Percentiles rank a stretch among this genome's conserved stretches.
Conservation (phyloP, 2,113 vertebrate genomes). For the Struthio camelus region DNA sequence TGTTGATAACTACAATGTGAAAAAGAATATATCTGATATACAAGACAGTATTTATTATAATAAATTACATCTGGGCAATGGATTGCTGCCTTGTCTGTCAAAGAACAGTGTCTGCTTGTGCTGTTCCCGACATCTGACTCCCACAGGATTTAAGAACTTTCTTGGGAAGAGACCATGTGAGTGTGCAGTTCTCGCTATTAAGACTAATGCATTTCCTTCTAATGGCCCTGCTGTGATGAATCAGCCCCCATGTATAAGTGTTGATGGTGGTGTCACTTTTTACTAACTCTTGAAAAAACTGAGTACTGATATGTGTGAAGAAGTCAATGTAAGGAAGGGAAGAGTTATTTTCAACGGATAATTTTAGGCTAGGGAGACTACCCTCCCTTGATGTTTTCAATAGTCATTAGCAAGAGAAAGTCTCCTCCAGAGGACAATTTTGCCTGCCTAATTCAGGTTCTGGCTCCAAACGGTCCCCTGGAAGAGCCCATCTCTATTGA, state of each 20-base stretch:
- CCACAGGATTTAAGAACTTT: constrained; percentile 34
- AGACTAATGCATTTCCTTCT: constrained; percentile 60
- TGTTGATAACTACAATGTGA: background rate
- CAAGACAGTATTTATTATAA: background rate
- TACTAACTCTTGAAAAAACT: constrained; percentile 8
- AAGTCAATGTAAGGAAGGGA: background rate
- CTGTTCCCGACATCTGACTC: background rate
- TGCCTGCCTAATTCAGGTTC: background rate
- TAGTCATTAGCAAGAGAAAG: background rate
- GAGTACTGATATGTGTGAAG: background rate
- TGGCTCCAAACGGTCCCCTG: background rate
- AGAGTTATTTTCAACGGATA: background rate
- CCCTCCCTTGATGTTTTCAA: background rate
- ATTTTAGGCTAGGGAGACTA: background rate
- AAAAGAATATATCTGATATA: background rate
- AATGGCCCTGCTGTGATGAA: constrained; percentile 46
- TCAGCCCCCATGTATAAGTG: background rate
- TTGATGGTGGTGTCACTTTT: background rate
- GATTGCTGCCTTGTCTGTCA: background rate
- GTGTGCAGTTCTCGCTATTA: constrained; percentile 35
- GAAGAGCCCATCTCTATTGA: background rate
- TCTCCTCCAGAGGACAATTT: constrained; percentile 16
- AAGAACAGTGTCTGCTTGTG: background rate
- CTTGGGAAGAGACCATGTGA: constrained; percentile 3
- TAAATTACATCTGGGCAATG: background rate